phyloP scores from a whole-genome alignment of 2,113 vertebrate genomes.

The Delphinus delphis region DNA sequence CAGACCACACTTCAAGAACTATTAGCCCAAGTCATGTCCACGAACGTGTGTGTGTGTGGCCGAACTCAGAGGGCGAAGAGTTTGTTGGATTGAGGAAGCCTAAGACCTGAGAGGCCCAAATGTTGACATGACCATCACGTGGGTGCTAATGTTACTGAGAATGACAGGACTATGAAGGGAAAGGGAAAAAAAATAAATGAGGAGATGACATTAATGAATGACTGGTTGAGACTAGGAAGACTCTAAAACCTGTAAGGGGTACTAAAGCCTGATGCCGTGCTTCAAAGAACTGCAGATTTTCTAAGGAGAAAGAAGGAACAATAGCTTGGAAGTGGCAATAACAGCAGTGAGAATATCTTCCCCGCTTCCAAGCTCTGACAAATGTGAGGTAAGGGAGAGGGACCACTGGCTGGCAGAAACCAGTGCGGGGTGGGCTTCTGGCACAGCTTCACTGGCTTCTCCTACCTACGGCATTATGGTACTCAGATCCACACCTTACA shows the following conservation, averaged over 20 bases:
- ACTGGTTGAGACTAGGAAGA: neutral
- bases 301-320: neutral
- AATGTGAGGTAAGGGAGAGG: neutral
- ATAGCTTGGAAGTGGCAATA: neutral
- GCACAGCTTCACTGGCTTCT: neutral
- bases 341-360: neutral
- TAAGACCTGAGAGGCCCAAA: neutral
- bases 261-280: neutral
- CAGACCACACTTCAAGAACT: neutral
- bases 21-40: neutral
- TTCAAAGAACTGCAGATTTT: neutral
- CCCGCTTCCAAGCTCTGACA: neutral
- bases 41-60: neutral
- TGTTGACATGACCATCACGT: neutral
- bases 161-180: neutral
- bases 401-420: neutral
- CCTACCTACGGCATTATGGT: neutral
- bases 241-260: neutral
- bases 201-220: neutral
- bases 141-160: neutral
- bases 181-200: neutral
- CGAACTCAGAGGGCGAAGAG: neutral
- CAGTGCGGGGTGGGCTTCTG: accelerated
- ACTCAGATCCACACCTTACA: neutral
- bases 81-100: accelerated